Base-by-base conservation (phyloP, 2,888 invertebrate species). In the Eristalinus aeneus region DNA sequence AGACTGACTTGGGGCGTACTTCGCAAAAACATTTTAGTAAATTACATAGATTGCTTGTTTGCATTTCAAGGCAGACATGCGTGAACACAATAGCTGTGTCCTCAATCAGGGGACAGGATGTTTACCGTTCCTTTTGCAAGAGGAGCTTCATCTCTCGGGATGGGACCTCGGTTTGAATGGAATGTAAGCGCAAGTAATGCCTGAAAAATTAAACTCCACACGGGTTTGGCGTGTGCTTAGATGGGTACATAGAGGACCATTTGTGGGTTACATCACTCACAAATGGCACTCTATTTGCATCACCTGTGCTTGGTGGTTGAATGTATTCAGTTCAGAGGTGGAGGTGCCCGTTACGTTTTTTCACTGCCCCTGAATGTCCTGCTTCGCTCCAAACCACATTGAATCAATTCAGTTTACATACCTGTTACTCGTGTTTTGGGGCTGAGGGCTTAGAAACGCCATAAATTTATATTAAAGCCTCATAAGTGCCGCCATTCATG, bases 21-120 rank as follows among this genome's bases (percentile, higher is more conserved):
- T 80, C 56, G 75, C 23, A 80, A 81, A 56, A 86, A 75, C 85
- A 69, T 77, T 86, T 86, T 82, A 82, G 73, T 77, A 86, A 82
- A 77, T 81, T 82, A 82, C 86, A 86, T 69, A 82, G 82, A 77
- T 82, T 78, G 86, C 77, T 86, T 82, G 76, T 85, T 86, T 86
- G 73, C 77, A 77, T 82, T 86, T 77, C 65, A 56, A 63, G 54
- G 69, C 77, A 86, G 77, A 67, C 76, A 82, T 82, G 86, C 76
- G 86, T 77, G 74, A 82, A 78, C 74, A 86, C 81, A 82, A 86
- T 74, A 69, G 77, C 56, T 77, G 61, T 68, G 73, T 74, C 60
- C 73, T 85, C 60, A 77, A 82, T 82, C 86, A 86, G 46, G 69
- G n/a, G 64, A 77, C 69, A 74, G 27, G 73, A 74, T 74, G 69